Conservation (phyloP, 1,140 invertebrate species). For the Drosophila takahashii region DNA sequence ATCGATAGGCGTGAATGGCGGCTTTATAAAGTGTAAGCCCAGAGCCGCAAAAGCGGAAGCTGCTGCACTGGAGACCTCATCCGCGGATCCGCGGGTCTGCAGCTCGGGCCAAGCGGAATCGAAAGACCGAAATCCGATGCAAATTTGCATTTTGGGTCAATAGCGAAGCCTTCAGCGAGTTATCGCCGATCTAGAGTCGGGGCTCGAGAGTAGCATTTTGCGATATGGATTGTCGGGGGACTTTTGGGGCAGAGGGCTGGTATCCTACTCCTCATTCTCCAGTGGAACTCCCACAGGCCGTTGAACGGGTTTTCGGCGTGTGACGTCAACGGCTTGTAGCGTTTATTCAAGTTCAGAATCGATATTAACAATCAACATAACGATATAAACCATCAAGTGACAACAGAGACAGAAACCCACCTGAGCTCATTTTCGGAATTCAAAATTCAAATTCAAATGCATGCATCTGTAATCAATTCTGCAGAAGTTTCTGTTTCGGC, state of each 20-base stretch:
- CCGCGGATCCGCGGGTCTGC: constrained; percentile 3
- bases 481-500: constrained; percentile 72
- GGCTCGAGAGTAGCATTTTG: background rate
- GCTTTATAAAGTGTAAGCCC: background rate
- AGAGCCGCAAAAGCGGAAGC: constrained; percentile 16
- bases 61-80: constrained; percentile 13
- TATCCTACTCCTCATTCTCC: background rate
- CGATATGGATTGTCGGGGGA: background rate
- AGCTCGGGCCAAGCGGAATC: constrained; percentile 21
- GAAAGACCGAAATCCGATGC: constrained; percentile 23
- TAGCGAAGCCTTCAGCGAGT: constrained; percentile 27
- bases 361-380: constrained; percentile 34
- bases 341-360: constrained; percentile 55
- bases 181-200: background rate
- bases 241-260: background rate
- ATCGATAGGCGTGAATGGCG: background rate
- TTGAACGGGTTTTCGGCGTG: constrained; percentile 5
- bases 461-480: constrained; percentile 77
- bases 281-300: background rate
- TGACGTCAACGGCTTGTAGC: constrained; percentile 17
- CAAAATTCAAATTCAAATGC: constrained; percentile 63
- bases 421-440: constrained; percentile 16
- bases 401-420: constrained; percentile 3
- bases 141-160: constrained; percentile 74
- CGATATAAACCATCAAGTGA: constrained; percentile 14